These are phyloP conservation scores for Cichlasoma orientale DNA, from an alignment of 2,797 vertebrate species.

Conservation along the genomic window DNA sequence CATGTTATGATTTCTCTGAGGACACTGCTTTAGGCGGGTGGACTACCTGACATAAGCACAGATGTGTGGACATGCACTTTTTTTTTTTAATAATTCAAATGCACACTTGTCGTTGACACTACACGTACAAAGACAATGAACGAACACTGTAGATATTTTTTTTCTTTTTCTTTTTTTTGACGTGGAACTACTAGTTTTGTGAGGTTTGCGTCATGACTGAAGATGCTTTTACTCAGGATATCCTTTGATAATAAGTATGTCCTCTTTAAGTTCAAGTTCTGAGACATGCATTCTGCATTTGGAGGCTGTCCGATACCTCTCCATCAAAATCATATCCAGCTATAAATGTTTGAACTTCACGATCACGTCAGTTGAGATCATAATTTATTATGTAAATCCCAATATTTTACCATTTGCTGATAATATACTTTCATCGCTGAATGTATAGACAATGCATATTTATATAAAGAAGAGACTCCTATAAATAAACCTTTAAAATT, in stretches of 20 bases:
- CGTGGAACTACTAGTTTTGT: constrained; percentile 66
- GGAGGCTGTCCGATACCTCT: constrained; percentile 66
- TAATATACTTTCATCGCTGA: constrained; percentile 70
- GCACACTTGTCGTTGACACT: constrained; percentile 63
- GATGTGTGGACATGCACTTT: constrained; percentile 76
- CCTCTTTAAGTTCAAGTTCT: constrained; percentile 53
- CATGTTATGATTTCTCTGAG: constrained; percentile 62
- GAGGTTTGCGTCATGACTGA: constrained; percentile 65
- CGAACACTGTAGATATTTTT: constrained; percentile 57
- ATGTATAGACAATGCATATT: constrained; percentile 82
- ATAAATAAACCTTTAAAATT: constrained; percentile 74
- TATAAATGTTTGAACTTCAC: constrained; percentile 70
- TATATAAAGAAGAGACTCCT: constrained; percentile 74
- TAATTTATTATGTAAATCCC: constrained; percentile 83
- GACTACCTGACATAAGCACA: constrained; percentile 61
- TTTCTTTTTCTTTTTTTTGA: constrained; percentile 50
- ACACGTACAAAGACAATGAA: constrained; percentile 66
- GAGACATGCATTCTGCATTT: constrained; percentile 54
- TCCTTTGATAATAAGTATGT: constrained; percentile 70
- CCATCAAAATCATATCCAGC: constrained; percentile 61
- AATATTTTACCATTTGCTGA: constrained; percentile 77
- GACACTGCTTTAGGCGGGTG: constrained; percentile 53
- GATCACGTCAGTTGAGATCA: constrained; percentile 70
- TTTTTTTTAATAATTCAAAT: constrained; percentile 30
- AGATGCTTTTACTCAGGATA: constrained; percentile 77